A percentile compares a stretch with the other conserved stretches of the same genome.
These are phyloP conservation scores for Priocnemis perturbator DNA, from an alignment of 2,888 invertebrate species.

Conservation along the genomic window DNA sequence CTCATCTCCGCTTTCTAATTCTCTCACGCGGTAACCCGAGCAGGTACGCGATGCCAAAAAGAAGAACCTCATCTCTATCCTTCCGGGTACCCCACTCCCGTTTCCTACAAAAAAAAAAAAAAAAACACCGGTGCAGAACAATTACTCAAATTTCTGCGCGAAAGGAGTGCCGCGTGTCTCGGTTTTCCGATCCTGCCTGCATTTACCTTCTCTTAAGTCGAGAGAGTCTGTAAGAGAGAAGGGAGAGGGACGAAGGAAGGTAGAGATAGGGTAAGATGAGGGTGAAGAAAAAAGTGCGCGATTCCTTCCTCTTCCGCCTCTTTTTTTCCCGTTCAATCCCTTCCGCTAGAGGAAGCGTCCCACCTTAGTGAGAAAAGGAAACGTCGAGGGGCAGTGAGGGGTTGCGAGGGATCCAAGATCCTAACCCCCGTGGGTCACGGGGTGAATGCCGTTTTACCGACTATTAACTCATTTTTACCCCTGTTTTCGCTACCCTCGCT, in stretches of 20 bases:
- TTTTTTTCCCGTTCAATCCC: slow-evolving; percentile 17
- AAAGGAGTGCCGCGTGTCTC: slow-evolving; percentile 53
- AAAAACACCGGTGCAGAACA: slow-evolving; percentile 33
- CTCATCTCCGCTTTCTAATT: slow-evolving; percentile 8
- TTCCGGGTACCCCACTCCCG: no score
- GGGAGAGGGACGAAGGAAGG: slow-evolving; percentile 40
- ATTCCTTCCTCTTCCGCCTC: background rate
- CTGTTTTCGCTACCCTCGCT: slow-evolving; percentile 61
- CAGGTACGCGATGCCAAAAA: slow-evolving; percentile 9
- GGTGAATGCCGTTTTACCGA: slow-evolving; percentile 75
- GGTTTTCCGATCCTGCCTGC: slow-evolving; percentile 34
- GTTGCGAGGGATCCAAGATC: slow-evolving; percentile 30
- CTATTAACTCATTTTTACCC: slow-evolving; percentile 76
- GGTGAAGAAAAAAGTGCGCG: slow-evolving; percentile 44
- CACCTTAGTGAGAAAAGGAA: slow-evolving; percentile 38
- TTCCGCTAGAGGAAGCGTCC: slow-evolving; percentile 49
- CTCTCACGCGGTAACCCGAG: slow-evolving; percentile 40
- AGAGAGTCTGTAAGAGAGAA: slow-evolving; percentile 1
- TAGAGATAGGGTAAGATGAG: slow-evolving; percentile 37
- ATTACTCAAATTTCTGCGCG: slow-evolving; percentile 67
- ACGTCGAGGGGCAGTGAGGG: slow-evolving; percentile 23
- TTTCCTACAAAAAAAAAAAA: slow-evolving; percentile 20
- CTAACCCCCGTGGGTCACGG: slow-evolving; percentile 67
- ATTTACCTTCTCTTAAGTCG: slow-evolving; percentile 6
- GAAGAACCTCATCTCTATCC: slow-evolving; percentile 18